Evolutionary conservation across 2,113 vertebrate genomes (phyloP).

Genomic region (Polypterus bichir): DNA sequence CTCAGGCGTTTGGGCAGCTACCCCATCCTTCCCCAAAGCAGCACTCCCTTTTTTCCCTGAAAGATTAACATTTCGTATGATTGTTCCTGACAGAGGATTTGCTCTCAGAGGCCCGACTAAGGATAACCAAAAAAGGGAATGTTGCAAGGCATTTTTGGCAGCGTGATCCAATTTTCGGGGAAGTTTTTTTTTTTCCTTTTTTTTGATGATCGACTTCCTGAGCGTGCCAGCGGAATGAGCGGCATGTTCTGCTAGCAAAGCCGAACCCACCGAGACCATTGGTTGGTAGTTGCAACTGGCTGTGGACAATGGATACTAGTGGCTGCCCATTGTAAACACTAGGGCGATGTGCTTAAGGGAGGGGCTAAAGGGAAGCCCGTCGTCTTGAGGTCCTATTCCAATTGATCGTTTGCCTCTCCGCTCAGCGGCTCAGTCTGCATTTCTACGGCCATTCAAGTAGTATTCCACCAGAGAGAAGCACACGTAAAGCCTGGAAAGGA

Average conservation of each 20-base stretch:
- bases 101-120: constrained; percentile 64
- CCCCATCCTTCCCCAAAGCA: not conserved
- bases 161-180: constrained; percentile 46
- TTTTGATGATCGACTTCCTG: constrained; percentile 38
- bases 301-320: constrained; percentile 58
- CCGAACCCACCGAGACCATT: constrained; percentile 56
- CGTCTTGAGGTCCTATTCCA: constrained; percentile 9
- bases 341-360: constrained; percentile 56
- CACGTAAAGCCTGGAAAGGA: constrained; percentile 3
- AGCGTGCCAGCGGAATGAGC: constrained; percentile 68
- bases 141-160: constrained; percentile 61
- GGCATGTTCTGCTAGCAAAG: constrained; percentile 52
- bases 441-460: not conserved
- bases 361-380: constrained; percentile 48
- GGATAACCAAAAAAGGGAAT: constrained; percentile 80
- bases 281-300: constrained; percentile 49
- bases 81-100: constrained; percentile 64
- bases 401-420: too few species aligned
- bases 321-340: constrained; percentile 60
- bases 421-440: not conserved
- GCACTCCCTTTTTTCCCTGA: constrained; percentile 15
- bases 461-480: constrained; percentile 4
- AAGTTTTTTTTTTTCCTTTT: constrained; percentile 50
- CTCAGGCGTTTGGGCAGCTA: too few species aligned
- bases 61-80: constrained; percentile 70